Conservation (phyloP, 2,888 invertebrate species). For the Salpingus planirostris region DNA sequence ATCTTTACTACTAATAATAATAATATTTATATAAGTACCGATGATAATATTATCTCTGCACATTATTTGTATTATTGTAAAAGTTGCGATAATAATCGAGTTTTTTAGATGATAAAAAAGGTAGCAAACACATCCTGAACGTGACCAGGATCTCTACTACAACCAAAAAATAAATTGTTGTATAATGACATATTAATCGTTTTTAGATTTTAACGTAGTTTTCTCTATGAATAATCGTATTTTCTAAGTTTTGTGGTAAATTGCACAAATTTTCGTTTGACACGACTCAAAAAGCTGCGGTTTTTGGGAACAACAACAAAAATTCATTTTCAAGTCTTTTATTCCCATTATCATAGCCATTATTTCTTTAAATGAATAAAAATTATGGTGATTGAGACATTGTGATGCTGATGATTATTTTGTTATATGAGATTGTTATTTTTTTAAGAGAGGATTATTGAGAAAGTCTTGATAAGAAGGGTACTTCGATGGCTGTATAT, state of each 20-base stretch:
- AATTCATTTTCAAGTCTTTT: no score
- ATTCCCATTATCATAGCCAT: no score
- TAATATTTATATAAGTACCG: no score
- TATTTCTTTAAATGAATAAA: neutral
- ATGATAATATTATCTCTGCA: no score
- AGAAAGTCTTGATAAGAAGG: neutral
- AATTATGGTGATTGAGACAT: neutral
- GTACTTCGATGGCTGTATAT: neutral
- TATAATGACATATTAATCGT: no score
- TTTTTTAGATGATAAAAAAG: neutral
- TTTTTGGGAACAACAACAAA: no score
- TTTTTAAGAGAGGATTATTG: no score
- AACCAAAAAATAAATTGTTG: no score
- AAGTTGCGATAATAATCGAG: neutral
- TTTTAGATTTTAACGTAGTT: neutral
- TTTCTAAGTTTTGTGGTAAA: neutral
- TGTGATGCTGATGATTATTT: neutral
- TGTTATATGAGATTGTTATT: neutral
- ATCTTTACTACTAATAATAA: no score
- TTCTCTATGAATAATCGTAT: neutral
- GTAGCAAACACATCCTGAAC: slow-evolving; percentile 10
- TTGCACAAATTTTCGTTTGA: neutral
- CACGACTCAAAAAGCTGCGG: no score
- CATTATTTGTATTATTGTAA: slow-evolving; percentile 1
- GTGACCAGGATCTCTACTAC: slow-evolving; percentile 11